phyloP scores from a whole-genome alignment of 2,797 vertebrate species.

The Falco berigora region DNA sequence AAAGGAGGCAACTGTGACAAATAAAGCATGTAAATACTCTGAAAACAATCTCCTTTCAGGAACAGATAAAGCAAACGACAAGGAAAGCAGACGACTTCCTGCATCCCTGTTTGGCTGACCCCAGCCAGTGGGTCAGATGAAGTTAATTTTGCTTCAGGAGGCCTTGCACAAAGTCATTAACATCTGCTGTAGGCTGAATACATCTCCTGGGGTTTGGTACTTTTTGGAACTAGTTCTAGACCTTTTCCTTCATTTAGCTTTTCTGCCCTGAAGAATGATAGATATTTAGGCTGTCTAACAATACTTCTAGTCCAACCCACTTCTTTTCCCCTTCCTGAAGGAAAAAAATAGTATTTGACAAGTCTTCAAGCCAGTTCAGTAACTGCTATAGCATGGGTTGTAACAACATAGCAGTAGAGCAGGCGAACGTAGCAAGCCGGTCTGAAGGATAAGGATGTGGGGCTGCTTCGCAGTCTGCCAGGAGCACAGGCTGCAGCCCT shows the following conservation, averaged over 20 bases:
- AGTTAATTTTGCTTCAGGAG: neutral
- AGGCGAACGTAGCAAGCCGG: neutral
- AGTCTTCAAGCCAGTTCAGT: neutral
- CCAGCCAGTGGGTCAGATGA: neutral
- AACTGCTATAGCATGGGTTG: neutral
- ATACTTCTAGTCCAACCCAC: neutral
- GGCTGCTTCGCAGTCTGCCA: rapidly evolving
- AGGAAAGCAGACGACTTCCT: neutral
- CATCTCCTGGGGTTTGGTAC: neutral
- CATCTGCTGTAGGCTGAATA: neutral
- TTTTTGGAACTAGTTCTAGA: neutral
- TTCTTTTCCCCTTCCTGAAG: neutral
- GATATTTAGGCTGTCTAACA: neutral
- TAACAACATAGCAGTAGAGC: neutral
- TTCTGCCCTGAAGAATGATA: neutral
- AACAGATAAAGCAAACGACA: neutral
- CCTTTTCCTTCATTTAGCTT: neutral
- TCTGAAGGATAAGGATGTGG: neutral
- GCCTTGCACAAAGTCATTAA: neutral
- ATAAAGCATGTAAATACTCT: neutral
- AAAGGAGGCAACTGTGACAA: neutral
- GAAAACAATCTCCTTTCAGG: neutral
- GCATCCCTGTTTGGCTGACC: neutral
- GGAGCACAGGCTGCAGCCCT: neutral
- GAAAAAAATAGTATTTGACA: neutral